Base-by-base conservation (phyloP, 2,797 vertebrate species). In the Tamandua tetradactyla region DNA sequence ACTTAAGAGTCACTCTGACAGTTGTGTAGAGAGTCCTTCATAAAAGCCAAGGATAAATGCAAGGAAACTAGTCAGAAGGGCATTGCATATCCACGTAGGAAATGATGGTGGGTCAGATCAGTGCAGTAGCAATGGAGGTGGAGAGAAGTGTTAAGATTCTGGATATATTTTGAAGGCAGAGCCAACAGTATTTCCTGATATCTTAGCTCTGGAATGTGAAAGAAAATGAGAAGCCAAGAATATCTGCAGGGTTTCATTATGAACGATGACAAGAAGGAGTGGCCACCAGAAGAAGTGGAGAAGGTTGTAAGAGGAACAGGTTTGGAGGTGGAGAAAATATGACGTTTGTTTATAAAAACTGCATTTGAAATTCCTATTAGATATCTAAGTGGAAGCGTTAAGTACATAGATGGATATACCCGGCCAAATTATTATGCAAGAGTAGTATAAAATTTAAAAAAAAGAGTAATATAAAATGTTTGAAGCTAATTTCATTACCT, bases 381-480 rank as follows among this genome's bases (percentile, higher is more conserved):
- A 75, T 44, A 40, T 68, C 12, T 40, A 94, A 42, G 27, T 40
- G 32, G 17, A 32, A 7, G 57, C 87, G 6, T 87, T 87, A 95
- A 89, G 75, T 85, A 55, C 75, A 66, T 23, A 66, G 7, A 71
- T 91, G 25, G 27, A 55, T 86, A 80, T 89, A 71, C 47, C 18
- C 3, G 49, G 7, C 4, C 59, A 74, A 92, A 87, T 88, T 92
- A 72, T 86, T 87, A 44, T 91, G 92, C 62, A 49, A 82, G 17
- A 22, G 15, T 59, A 69, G 52, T 85, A 66, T 32, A 14, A 93
- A 49, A 30, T 75, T n/a, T n/a, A n/a, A n/a, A n/a, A n/a, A n/a
- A n/a, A 49, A 82, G 17, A 22, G 15, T 59, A 69, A 52, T 85
- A 66, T 32, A 14, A 93, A 49, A 30, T 75, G 5, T 92, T 35